Conservation (phyloP, 2,797 vertebrate genomes). For the Clamator glandarius region DNA sequence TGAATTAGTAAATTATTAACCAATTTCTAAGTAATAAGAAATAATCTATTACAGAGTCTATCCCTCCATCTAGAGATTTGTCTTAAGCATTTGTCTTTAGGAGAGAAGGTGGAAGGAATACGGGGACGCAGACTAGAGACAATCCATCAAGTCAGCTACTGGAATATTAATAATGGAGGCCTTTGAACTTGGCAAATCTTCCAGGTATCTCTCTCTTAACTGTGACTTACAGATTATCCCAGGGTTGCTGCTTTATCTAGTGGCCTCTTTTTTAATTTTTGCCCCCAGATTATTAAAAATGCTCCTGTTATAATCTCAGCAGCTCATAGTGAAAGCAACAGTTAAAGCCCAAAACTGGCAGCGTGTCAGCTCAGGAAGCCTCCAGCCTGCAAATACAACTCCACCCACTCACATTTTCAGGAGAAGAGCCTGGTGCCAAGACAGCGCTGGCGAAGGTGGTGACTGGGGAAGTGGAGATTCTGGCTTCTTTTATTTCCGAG, state of each 20-base stretch:
- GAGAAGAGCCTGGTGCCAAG: slow-evolving; percentile 34
- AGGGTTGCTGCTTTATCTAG: slow-evolving; percentile 21
- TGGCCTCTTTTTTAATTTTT: background rate
- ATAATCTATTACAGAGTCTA: slow-evolving; percentile 53
- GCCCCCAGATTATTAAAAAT: background rate
- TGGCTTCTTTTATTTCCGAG: slow-evolving; percentile 27
- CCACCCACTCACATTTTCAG: slow-evolving; percentile 43
- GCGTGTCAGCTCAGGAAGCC: slow-evolving; percentile 31
- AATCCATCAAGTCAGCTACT: slow-evolving; percentile 36
- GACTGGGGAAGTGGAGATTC: slow-evolving; percentile 2
- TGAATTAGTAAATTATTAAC: slow-evolving; percentile 71
- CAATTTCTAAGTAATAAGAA: slow-evolving; percentile 67
- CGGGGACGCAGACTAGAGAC: background rate
- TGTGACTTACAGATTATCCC: background rate
- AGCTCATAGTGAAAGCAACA: background rate
- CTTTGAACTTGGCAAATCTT: slow-evolving; percentile 56
- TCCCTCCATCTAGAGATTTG: slow-evolving; percentile 33
- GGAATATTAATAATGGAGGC: slow-evolving; percentile 47
- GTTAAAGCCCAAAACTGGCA: slow-evolving; percentile 3
- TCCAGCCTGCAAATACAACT: slow-evolving; percentile 43
- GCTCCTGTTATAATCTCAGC: background rate
- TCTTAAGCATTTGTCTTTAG: slow-evolving; percentile 54
- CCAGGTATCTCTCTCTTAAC: slow-evolving; percentile 14
- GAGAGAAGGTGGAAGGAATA: slow-evolving; percentile 23
- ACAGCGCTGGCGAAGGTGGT: background rate